Base-by-base conservation (phyloP, 1,140 invertebrate genomes). In the Drosophila baimaii region DNA sequence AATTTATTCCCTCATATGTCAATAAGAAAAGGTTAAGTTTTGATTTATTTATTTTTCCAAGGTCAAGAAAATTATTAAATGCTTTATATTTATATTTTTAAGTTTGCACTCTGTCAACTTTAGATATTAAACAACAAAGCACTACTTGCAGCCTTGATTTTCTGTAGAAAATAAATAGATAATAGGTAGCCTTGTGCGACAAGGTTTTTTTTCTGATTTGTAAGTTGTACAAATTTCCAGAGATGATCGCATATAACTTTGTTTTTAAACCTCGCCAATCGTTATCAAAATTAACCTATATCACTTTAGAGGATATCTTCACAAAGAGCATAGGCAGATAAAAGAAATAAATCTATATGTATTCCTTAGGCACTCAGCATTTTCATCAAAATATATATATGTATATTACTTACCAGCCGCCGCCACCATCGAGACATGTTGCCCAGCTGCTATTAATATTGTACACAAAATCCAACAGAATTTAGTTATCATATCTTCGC, bases 381-480 rank as follows among this genome's bases (percentile, higher is more conserved):
- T 51, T 13, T 51, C 27, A 51, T 33, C 29, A 35, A 33, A 35
- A 52, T 52, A 52, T 52, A 52, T 52, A 52, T 35, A 52, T 3
- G 35, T n/a, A n/a, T n/a, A n/a, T n/a, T 35, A 52, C 51, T 33
- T 35, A 35, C 51, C 51, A 52, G 51, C 29, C 29, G 51, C 21
- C 21, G 29, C 51, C 29, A n/a, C 31, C 31, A 15, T 5, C 51
- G 31, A 52, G 51, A 52, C 51, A 52, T 52, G 4, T n/a, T 52
- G 51, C 17, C 51, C 51, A 52, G 51, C 51, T 52, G 51, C 51
- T 52, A 52, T 52, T 52, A 52, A 35, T 35, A 52, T 52, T 52
- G 51, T 35, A 21, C 51, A 52, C 29, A 52, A 52, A n/a, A 52
- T 52, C 51, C 51, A 52, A 52, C 1, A 35, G 4, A 52, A 33